phyloP scores from a whole-genome alignment of 2,797 vertebrate species.

The Eutrigla gurnardus region DNA sequence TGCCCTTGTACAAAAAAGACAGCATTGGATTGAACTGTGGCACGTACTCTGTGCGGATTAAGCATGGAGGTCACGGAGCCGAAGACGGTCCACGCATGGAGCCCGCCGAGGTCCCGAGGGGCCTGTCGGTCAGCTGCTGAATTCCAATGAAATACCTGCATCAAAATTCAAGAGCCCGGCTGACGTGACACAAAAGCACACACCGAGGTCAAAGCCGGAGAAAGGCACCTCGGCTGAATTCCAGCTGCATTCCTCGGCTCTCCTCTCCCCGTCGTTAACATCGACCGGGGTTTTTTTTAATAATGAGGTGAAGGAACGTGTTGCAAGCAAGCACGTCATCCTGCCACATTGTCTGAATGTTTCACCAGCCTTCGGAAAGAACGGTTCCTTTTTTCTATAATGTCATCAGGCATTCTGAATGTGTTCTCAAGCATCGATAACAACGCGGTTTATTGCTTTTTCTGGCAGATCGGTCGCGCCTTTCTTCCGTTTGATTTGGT shows the following conservation, averaged over 20 bases:
- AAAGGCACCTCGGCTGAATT: constrained; percentile 16
- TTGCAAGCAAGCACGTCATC: background rate
- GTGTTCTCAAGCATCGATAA: constrained; percentile 1
- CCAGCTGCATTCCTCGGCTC: constrained; percentile 25
- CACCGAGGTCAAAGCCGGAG: constrained; percentile 22
- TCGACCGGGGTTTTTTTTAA: constrained; percentile 12
- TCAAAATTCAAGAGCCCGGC: constrained; percentile 52
- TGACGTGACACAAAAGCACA: constrained; percentile 27
- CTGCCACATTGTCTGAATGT: constrained; percentile 3
- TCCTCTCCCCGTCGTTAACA: constrained; percentile 1
- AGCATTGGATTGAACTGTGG: constrained; percentile 44
- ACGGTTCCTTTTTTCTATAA: background rate
- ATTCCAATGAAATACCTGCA: constrained; percentile 57
- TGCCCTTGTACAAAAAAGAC: background rate
- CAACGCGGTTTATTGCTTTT: constrained; percentile 16
- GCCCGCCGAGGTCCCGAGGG: constrained; percentile 34
- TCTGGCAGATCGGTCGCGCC: background rate
- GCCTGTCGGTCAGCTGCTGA: constrained; percentile 35
- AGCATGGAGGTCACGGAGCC: constrained; percentile 51
- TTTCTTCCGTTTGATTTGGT: constrained; percentile 26
- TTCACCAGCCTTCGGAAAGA: background rate
- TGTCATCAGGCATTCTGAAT: constrained; percentile 20
- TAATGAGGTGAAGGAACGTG: constrained; percentile 12
- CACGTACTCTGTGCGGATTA: constrained; percentile 33
- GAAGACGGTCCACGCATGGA: constrained; percentile 11